Conservation (phyloP, 2,888 invertebrate species). For the Pandemis cinnamomeana region DNA sequence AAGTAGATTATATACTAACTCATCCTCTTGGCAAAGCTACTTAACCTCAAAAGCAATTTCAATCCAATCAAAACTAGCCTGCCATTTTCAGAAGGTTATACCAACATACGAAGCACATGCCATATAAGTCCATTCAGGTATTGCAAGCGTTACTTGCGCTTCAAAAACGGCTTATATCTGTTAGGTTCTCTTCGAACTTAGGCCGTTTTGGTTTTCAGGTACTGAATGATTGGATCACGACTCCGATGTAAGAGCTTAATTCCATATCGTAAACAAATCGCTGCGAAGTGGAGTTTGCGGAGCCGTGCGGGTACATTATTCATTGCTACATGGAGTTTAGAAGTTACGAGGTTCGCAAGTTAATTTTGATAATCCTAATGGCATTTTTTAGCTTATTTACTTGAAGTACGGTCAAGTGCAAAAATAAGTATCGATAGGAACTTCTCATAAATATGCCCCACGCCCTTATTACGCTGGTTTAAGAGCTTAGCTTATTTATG, state of each 20-base stretch:
- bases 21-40: constrained; percentile 4
- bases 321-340: constrained; percentile 28
- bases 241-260: constrained; percentile 29
- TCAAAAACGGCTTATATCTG: constrained; percentile 13
- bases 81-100: constrained; percentile 4
- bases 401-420: too few species aligned
- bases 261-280: constrained; percentile 40
- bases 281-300: constrained; percentile 4
- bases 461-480: too few species aligned
- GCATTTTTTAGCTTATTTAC: too few species aligned
- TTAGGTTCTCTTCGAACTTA: background rate
- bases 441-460: too few species aligned
- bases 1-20: background rate
- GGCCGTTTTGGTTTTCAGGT: background rate
- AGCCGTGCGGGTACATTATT: constrained; percentile 38
- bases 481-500: too few species aligned
- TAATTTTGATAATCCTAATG: background rate
- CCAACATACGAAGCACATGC: background rate
- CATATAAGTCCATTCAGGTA: constrained; percentile 1
- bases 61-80: background rate
- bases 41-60: constrained; percentile 26
- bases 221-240: constrained; percentile 18
- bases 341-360: background rate
- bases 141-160: background rate
- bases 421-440: too few species aligned